Evolutionary conservation across 2,797 vertebrate genomes (phyloP).

Genomic region (Diglossa cyanea): DNA sequence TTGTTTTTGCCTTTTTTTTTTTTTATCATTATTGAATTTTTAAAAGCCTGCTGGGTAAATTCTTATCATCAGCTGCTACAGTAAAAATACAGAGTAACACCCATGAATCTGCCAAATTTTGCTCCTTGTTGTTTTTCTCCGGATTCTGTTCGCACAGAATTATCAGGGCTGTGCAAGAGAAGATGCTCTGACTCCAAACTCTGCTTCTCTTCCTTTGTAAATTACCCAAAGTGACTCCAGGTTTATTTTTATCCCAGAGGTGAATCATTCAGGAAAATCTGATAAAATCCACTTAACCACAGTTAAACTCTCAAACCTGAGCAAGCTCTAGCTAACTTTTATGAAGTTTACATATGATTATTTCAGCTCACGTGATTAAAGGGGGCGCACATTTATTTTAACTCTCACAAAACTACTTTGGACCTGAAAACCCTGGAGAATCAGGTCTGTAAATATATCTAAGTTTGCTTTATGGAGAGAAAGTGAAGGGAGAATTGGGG

Average conservation of each 20-base stretch:
- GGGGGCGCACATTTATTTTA: background rate
- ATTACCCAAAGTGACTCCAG: constrained; percentile 3
- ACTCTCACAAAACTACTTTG: background rate
- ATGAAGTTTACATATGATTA: background rate
- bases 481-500: background rate
- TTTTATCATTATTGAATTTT: background rate
- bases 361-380: background rate
- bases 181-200: constrained; percentile 23
- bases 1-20: background rate
- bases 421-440: background rate
- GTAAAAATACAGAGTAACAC: background rate
- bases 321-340: background rate
- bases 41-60: background rate
- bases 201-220: background rate
- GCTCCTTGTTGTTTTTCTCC: background rate
- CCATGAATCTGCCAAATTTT: background rate
- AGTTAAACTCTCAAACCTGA: constrained; percentile 9
- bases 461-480: background rate
- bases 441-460: background rate
- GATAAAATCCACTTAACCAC: constrained; percentile 26
- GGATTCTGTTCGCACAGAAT: background rate
- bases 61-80: background rate
- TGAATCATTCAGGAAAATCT: constrained; percentile 53
- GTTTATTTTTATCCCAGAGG: constrained; percentile 33
- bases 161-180: background rate